phyloP scores from a whole-genome alignment of 2,113 vertebrate genomes.

The Chascanopsetta lugubris region DNA sequence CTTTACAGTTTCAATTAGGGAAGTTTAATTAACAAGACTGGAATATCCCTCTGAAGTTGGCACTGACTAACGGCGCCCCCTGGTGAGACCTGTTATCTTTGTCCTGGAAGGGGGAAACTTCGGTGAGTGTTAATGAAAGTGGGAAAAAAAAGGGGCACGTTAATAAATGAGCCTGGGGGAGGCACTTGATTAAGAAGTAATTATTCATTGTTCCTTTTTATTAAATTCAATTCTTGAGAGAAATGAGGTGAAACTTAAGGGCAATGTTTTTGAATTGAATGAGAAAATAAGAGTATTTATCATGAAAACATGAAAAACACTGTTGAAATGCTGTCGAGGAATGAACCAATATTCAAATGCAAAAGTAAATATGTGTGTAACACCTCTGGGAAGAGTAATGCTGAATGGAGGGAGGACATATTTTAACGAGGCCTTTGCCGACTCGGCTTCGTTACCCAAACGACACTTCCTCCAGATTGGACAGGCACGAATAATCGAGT shows the following conservation, averaged over 20 bases:
- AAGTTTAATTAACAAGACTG: slow-evolving; percentile 38
- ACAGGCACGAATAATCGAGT: slow-evolving; percentile 19
- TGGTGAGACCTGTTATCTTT: slow-evolving; percentile 40
- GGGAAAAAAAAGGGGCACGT: slow-evolving; percentile 9
- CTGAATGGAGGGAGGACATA: neutral
- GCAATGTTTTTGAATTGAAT: neutral
- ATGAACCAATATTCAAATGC: neutral
- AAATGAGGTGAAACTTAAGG: slow-evolving; percentile 5
- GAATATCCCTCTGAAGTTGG: slow-evolving; percentile 38
- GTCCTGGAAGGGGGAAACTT: neutral
- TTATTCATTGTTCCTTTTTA: slow-evolving; percentile 8
- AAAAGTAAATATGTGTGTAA: neutral
- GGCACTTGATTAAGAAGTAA: slow-evolving; percentile 35
- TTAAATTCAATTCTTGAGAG: neutral
- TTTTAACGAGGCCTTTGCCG: neutral
- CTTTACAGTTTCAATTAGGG: slow-evolving; percentile 54
- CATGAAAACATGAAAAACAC: neutral
- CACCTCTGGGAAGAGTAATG: neutral
- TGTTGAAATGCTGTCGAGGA: no score
- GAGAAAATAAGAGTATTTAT: neutral
- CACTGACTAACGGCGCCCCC: slow-evolving; percentile 33
- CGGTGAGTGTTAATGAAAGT: neutral
- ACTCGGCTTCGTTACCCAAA: neutral
- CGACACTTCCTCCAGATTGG: neutral
- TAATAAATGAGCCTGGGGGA: slow-evolving; percentile 28